These are phyloP conservation scores for Amphimedon queenslandica DNA, from an alignment of 37 sponge, comb jelly and placozoan genomes.

Conservation along the genomic window DNA sequence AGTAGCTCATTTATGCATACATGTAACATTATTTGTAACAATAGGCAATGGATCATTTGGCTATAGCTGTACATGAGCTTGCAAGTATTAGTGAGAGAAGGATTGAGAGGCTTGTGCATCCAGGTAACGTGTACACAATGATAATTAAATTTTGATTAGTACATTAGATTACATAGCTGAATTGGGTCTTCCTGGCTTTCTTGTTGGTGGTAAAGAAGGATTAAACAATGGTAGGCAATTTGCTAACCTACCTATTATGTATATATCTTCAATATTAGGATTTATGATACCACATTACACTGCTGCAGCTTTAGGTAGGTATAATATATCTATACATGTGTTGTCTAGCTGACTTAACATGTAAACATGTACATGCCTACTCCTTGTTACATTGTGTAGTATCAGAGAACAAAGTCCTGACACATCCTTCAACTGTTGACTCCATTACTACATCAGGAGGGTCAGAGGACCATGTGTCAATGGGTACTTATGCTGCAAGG, in stretches of 20 bases:
- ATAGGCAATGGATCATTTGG: conserved; percentile 79
- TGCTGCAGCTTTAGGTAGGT: conserved; percentile 73
- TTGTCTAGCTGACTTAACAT: background rate
- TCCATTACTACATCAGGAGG: conserved; percentile 81
- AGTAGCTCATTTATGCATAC: background rate
- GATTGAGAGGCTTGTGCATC: conserved; percentile 64
- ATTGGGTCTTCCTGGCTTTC: background rate
- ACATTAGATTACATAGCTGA: background rate
- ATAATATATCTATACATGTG: background rate
- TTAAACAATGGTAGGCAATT: conserved; percentile 9
- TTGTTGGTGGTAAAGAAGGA: background rate
- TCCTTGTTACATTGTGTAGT: too few relatives aligned
- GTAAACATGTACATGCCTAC: background rate
- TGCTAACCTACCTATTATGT: background rate
- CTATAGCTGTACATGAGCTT: conserved; percentile 87
- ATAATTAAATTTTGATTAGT: background rate
- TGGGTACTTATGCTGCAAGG: conserved; percentile 88
- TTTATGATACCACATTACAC: conserved; percentile 90
- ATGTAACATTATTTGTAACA: background rate
- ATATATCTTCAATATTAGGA: conserved; percentile 1
- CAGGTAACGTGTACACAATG: conserved; percentile 16
- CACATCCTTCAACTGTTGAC: conserved; percentile 90
- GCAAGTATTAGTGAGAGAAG: conserved; percentile 86
- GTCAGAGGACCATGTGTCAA: conserved; percentile 91
- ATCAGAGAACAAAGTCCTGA: conserved; percentile 90